A percentile compares a stretch with the other conserved stretches of the same genome.
Conservation (phyloP, 1,140 invertebrate species). For the Chionoecetes opilio region DNA sequence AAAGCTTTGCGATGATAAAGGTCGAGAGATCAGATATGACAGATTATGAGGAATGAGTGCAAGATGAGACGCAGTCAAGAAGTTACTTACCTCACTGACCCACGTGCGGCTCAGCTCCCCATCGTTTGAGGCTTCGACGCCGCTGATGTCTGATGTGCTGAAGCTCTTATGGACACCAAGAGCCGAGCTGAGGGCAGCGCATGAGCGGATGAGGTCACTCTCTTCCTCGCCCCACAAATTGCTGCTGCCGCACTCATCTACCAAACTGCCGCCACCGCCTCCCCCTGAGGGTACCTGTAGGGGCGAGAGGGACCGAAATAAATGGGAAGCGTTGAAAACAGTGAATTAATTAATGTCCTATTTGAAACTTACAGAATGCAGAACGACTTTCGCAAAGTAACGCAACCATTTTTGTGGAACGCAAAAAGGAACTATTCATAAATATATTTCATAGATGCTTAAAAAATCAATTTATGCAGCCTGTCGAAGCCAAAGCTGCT, state of each 20-base stretch:
- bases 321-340: not conserved
- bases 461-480: not conserved
- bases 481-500: not conserved
- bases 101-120: slow-evolving; percentile 57
- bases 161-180: slow-evolving; percentile 92
- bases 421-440: too few species aligned
- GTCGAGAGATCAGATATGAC: not conserved
- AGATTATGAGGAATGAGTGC: too few species aligned
- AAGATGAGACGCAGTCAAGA: not conserved
- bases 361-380: too few species aligned
- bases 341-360: too few species aligned
- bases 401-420: too few species aligned
- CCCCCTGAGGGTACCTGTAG: slow-evolving; percentile 82
- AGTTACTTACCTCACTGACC: slow-evolving; percentile 73
- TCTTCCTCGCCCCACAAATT: slow-evolving; percentile 91
- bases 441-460: too few species aligned
- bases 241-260: slow-evolving; percentile 81
- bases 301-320: not conserved
- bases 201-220: slow-evolving; percentile 90
- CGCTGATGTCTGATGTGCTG: slow-evolving; percentile 90
- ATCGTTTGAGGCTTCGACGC: slow-evolving; percentile 53
- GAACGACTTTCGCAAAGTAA: too few species aligned
- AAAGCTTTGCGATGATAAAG: not conserved
- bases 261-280: slow-evolving; percentile 82
- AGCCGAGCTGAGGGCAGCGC: slow-evolving; percentile 90